These are phyloP conservation scores for Callinectes sapidus DNA, from an alignment of 2,888 invertebrate species.

Conservation along the genomic window DNA sequence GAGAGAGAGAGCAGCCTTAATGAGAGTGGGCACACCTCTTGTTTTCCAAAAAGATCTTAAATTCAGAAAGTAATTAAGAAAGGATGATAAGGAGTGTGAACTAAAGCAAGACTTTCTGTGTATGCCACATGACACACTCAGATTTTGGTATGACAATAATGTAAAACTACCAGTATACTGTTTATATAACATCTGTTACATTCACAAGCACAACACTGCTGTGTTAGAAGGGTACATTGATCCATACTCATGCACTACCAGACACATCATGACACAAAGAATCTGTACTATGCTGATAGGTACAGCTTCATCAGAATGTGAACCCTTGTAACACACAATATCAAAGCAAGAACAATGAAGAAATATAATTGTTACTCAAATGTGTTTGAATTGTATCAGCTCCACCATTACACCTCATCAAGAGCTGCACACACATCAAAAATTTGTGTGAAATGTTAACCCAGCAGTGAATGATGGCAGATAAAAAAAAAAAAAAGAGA, in stretches of 20 bases:
- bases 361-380: constrained; percentile 36
- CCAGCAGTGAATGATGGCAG: neutral
- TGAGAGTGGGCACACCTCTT: neutral
- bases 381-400: constrained; percentile 13
- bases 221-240: constrained; percentile 24
- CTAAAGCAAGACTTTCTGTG: neutral
- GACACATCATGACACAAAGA: neutral
- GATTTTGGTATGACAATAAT: neutral
- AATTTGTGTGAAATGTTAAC: neutral
- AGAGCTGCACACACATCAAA: neutral
- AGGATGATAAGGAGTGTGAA: neutral
- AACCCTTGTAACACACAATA: constrained; percentile 27
- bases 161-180: constrained; percentile 16
- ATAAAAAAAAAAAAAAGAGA: neutral
- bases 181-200: neutral
- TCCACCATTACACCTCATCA: neutral
- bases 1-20: neutral
- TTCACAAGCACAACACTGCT: neutral
- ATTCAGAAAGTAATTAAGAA: neutral
- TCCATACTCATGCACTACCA: neutral
- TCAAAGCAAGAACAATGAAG: neutral
- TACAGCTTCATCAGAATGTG: constrained; percentile 9
- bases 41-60: neutral
- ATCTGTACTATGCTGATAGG: neutral
- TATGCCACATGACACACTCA: neutral